Evolutionary conservation across 2,888 invertebrate genomes (phyloP), one percentile per base, ranked within the genome.

Genomic region (Lottia scabra): DNA sequence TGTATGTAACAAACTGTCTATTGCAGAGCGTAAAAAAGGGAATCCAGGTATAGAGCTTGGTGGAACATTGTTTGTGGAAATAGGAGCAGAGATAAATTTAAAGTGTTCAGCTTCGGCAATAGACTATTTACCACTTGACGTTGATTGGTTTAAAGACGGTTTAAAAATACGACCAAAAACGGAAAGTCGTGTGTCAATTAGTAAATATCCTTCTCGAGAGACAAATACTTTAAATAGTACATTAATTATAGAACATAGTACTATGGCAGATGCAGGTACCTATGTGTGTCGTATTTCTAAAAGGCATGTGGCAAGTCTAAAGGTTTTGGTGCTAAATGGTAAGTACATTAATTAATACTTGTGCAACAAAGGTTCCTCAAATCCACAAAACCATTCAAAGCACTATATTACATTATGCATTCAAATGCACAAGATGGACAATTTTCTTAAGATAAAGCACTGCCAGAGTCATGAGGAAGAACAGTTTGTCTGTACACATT

Each of bases 91-190:
- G 23, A 56, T 56, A 56, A 56, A 56, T 23, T 23, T 56, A 19
- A 56, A 56, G 23, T 56, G 56, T 56, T 56, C 56, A 43, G 65
- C 65, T n/a, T 38, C 38, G 27, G 43, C 65, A n/a, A 56, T 56
- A 12, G 56, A 56, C 23, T 56, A 56, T 56, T 56, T 74, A 10
- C 73, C 77, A 23, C 78, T 78, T 56, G 78, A 75, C 67, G 44
- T 79, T 1, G 76, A 76, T 45, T 79, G 79, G 79, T 79, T 75
- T 62, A 79, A 76, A 56, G 68, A 79, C 68, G 78, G 79, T 1
- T 65, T 70, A 45, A 43, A 73, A 43, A 45, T 79, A 65, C 71
- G 74, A 43, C 71, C 73, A n/a, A 70, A 65, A 23, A 23, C 43
- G 15, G 65, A 68, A 30, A 48, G 72, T 16, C 76, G 73, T 72